These are phyloP conservation scores for Anarsia innoxiella DNA, from an alignment of 2,888 invertebrate genomes.

Conservation along the genomic window DNA sequence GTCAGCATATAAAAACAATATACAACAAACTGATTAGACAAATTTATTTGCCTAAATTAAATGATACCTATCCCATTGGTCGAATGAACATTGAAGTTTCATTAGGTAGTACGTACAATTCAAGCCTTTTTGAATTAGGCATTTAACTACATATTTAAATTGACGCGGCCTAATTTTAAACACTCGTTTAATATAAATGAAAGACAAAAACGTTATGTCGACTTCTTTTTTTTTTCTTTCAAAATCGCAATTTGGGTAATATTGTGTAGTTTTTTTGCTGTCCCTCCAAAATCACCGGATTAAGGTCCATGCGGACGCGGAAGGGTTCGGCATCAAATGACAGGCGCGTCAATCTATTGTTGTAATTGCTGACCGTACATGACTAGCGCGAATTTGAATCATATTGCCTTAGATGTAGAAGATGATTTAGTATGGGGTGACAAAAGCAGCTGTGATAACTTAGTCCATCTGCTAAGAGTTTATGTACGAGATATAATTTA, in stretches of 20 bases:
- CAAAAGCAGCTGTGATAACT: conserved; percentile 2
- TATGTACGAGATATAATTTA: no score
- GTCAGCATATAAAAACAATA: no score
- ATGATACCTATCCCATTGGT: no score
- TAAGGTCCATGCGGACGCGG: conserved; percentile 34
- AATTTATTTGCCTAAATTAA: no score
- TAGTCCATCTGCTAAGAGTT: conserved; percentile 2
- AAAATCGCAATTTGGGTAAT: neutral
- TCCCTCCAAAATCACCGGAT: neutral
- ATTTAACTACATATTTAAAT: no score
- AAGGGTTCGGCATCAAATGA: conserved; percentile 55
- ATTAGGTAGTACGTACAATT: no score
- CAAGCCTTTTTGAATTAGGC: no score
- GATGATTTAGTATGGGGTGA: neutral
- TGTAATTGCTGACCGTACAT: conserved; percentile 9
- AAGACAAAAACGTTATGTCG: neutral
- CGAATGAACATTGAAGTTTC: no score
- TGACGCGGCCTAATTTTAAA: no score
- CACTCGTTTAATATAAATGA: no score
- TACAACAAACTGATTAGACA: no score
- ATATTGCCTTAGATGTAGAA: no score
- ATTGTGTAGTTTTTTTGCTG: conserved; percentile 6
- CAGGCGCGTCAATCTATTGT: conserved; percentile 37
- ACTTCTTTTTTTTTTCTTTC: neutral
- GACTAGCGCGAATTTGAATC: neutral